Base-by-base conservation (phyloP, 92 coral and sea anemone genomes). In the Meandrina meandrites region DNA sequence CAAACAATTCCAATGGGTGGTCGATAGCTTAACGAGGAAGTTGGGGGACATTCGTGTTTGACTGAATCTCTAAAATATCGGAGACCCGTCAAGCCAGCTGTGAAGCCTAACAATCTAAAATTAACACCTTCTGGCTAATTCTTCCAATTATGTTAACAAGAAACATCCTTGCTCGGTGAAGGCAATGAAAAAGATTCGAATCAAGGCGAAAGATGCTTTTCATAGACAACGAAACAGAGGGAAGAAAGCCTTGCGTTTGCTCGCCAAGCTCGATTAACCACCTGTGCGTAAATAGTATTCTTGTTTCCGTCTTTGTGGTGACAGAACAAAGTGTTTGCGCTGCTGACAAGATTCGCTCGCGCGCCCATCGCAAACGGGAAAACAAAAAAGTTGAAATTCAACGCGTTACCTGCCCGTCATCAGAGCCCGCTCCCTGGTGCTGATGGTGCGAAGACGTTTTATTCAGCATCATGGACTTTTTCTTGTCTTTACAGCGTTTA, bases 401-500 rank as follows among this genome's bases (percentile, higher is more conserved):
- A 50, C 47, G 1, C 19, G 21, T 88, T 92, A 97, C 99, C 96
- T 97, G 98, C 56, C 94, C 94, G 79, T 97, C 99, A 27, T 96
- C 98, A 19, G 96, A 93, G 56, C 98, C 94, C 36, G 90, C 91
- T 50, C 90, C 88, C 83, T 87, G 94, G 62, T 89, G 94, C 54
- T 91, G 89, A 54, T 92, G 92, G 32, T 96, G 87, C 42, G 98
- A 88, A 32, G 90, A 90, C 35, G 96, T 91, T 84, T 97, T 94
- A 74, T 94, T 94, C 82, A 95, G 89, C 88, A 92, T 86, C 81
- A 89, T 92, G 14, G 99, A 97, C 78, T 91, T 97, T 89, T 97
- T 97, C 90, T 97, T 97, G 92, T 97, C 99, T 66, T 97, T 97
- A 72, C 99, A 97, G 37, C 99, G 96, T 78, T 97, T 97, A 79